Conservation (phyloP, 2,797 vertebrate genomes). For the Lerista edwardsae region DNA sequence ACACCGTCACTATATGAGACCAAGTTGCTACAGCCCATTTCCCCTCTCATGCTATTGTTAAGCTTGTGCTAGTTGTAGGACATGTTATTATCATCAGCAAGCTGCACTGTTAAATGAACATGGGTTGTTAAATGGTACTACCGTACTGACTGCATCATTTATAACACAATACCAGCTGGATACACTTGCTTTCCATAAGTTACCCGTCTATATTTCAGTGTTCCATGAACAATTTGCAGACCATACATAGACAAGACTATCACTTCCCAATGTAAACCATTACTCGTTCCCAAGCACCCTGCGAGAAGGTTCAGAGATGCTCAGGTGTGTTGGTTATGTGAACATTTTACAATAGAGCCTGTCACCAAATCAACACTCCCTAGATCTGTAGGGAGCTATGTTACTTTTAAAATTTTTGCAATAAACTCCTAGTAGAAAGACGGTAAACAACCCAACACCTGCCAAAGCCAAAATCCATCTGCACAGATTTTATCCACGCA, state of each 20-base stretch:
- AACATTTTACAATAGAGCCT: neutral
- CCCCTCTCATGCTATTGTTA: neutral
- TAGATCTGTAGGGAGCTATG: neutral
- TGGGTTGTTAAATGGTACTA: too few species aligned
- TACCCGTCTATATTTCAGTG: too few species aligned
- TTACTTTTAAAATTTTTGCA: neutral
- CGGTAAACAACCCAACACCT: neutral
- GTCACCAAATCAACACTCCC: neutral
- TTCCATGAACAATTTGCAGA: too few species aligned
- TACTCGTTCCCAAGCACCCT: too few species aligned
- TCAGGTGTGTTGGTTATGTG: neutral
- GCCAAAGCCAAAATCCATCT: neutral
- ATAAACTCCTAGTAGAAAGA: neutral
- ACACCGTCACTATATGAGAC: neutral
- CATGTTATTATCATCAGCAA: neutral
- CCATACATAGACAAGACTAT: too few species aligned
- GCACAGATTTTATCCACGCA: neutral
- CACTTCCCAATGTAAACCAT: too few species aligned
- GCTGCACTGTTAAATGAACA: neutral
- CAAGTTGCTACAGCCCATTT: neutral
- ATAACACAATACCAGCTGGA: neutral
- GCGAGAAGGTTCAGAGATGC: too few species aligned
- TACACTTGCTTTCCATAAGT: neutral
- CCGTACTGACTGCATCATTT: neutral
- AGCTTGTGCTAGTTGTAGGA: neutral